Evolutionary conservation across 1,140 invertebrate genomes (phyloP).

Genomic region (Drosophila pseudoananassae): DNA sequence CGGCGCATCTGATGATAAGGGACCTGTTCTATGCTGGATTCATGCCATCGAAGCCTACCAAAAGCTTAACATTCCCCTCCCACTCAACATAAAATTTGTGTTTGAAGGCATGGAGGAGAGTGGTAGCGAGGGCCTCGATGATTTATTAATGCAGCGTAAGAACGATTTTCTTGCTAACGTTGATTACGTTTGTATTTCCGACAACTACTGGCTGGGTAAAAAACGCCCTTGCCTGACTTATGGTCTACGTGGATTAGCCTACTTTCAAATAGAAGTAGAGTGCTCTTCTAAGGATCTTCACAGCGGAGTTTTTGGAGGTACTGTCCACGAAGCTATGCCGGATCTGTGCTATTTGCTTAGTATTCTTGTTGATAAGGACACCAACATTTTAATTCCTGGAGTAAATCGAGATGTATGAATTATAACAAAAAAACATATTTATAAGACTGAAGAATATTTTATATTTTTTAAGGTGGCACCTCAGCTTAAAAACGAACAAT

Average conservation of each 20-base stretch:
- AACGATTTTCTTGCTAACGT: constrained; percentile 92
- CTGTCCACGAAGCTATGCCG: constrained; percentile 94
- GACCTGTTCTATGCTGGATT: constrained; percentile 96
- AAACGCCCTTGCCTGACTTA: constrained; percentile 98
- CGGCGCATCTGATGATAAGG: constrained; percentile 98
- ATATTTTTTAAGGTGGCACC: constrained; percentile 64
- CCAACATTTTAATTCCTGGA: constrained; percentile 92
- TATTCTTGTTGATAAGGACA: constrained; percentile 92
- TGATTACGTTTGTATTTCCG: constrained; percentile 98
- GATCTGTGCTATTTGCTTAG: constrained; percentile 94
- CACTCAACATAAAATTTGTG: constrained; percentile 98
- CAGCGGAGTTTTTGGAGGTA: constrained; percentile 97
- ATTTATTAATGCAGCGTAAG: constrained; percentile 91
- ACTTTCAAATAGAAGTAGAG: constrained; percentile 95
- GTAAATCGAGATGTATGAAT: constrained; percentile 89
- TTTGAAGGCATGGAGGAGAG: constrained; percentile 99
- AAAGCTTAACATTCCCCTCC: constrained; percentile 89
- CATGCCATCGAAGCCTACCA: constrained; percentile 96
- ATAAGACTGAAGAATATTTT: constrained; percentile 9
- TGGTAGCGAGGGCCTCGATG: constrained; percentile 97
- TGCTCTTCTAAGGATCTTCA: constrained; percentile 97
- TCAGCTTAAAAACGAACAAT: constrained; percentile 90
- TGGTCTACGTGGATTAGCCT: constrained; percentile 96
- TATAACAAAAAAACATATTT: neutral
- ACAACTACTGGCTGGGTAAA: constrained; percentile 99